These are phyloP conservation scores for Scophthalmus maximus DNA, from an alignment of 2,113 vertebrate genomes.

Conservation along the genomic window DNA sequence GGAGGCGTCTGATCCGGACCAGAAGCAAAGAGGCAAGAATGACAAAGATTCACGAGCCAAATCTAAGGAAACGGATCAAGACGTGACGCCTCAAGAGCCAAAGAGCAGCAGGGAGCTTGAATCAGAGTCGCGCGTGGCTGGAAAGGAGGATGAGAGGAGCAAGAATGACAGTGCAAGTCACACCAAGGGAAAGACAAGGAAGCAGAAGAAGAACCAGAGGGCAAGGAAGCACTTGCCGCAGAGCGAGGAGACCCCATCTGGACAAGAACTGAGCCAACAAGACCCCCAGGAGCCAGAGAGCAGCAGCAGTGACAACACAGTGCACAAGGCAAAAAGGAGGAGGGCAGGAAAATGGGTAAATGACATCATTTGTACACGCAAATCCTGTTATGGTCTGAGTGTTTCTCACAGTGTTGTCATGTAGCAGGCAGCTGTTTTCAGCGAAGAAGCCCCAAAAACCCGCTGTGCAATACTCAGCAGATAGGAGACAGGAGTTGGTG, in stretches of 20 bases:
- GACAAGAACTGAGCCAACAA: conserved; percentile 28
- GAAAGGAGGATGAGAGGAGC: conserved; percentile 49
- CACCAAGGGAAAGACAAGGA: conserved; percentile 65
- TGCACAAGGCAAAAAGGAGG: conserved; percentile 72
- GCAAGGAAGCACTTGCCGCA: conserved; percentile 69
- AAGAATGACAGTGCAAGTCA: conserved; percentile 57
- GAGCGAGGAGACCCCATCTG: conserved; percentile 54
- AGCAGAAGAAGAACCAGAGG: conserved; percentile 71
- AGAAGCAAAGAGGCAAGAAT: conserved; percentile 4
- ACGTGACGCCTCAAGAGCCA: conserved; percentile 19
- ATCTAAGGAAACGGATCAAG: neutral
- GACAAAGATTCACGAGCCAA: neutral
- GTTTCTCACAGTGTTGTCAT: too few species aligned
- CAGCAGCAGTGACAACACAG: conserved; percentile 50
- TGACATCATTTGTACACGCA: neutral
- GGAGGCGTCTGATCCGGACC: conserved; percentile 25
- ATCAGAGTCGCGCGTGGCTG: neutral
- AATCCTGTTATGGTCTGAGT: neutral
- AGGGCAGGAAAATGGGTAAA: conserved; percentile 81
- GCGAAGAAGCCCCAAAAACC: too few species aligned
- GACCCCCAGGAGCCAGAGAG: conserved; percentile 39
- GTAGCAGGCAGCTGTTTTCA: neutral
- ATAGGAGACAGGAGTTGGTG: neutral
- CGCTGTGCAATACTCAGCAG: too few species aligned
- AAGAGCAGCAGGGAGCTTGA: conserved; percentile 25